Evolutionary conservation across 2,888 invertebrate genomes (phyloP), one percentile per base, ranked within the genome.

Genomic region (Pristionchus mayeri): DNA sequence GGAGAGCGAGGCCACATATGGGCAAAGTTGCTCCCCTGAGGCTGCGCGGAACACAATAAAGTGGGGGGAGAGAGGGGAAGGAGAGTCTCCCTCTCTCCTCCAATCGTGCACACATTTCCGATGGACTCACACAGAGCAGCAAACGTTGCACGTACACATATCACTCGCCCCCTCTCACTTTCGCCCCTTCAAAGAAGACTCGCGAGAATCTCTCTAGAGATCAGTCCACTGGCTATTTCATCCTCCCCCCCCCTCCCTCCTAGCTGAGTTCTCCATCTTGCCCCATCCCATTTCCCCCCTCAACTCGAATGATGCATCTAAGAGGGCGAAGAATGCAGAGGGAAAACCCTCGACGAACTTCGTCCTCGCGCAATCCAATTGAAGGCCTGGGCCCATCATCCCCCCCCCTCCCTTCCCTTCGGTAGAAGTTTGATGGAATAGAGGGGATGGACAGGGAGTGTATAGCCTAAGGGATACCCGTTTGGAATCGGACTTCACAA

Each of bases 351-450:
- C 57, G 57, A 60, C 57, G 27, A 60, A 60, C 13, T 60, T 60
- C 57, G n/a, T 60, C 57, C 57, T 27, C 57, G 57, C 57, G 54
- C n/a, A 60, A 60, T 60, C 30, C 57, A 60, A 60, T 60, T 60
- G 27, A 30, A 21, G n/a, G 27, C 27, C 57, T 27, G 18, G 18
- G 52, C 52, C 52, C 52, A 52, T 52, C 52, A 52, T n/a, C 9
- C 30, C n/a, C 30, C 57, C 24, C 16, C 30, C 11, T 27, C 9
- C 27, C 13, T 30, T 6, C 27, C 24, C 24, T 27, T 24, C 57
- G 57, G 27, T 27, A 16, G 27, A 60, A 30, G 21, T 27, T 30
- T 24, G 57, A 60, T 60, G 57, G 57, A 13, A 52, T 52, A n/a
- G 50, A 9, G 50, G 21, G 52, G 52, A 52, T 52, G 52, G 52